A percentile compares a stretch with the other conserved stretches of the same genome.
Conservation (phyloP, 2,797 vertebrate genomes). For the Rousettus madagascariensis region DNA sequence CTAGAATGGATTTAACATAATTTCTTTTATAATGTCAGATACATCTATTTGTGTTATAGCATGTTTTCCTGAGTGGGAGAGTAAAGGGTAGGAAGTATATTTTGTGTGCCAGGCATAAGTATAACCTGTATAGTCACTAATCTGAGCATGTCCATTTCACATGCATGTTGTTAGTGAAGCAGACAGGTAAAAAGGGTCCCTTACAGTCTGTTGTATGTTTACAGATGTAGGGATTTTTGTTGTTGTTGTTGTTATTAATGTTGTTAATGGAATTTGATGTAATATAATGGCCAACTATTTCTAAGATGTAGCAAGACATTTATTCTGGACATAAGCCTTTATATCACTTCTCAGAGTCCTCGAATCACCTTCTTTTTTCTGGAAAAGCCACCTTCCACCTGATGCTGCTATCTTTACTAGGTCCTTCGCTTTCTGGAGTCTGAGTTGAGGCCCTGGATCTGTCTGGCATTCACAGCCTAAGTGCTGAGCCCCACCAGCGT, state of each 20-base stretch:
- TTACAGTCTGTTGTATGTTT: background rate
- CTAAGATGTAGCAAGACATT: background rate
- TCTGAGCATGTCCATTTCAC: background rate
- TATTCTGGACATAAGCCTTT: background rate
- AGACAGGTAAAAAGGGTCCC: background rate
- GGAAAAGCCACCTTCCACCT: background rate
- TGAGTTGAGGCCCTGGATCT: background rate
- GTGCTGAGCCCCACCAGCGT: background rate
- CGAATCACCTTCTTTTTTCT: background rate
- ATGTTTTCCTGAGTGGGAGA: background rate
- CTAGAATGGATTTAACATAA: background rate
- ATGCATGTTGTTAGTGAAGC: background rate
- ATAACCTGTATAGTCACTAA: background rate
- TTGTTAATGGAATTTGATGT: background rate
- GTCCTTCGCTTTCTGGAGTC: background rate
- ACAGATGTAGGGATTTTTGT: background rate
- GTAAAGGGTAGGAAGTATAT: background rate
- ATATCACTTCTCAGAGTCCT: background rate
- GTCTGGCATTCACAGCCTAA: background rate
- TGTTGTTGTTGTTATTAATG: background rate
- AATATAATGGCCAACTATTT: background rate
- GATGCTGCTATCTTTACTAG: background rate
- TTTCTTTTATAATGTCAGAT: background rate
- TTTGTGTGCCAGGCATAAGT: background rate
- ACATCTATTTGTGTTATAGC: background rate